Evolutionary conservation across 2,888 invertebrate species (phyloP), one percentile per base, ranked within the genome.

Genomic region (Leptopilina syphax): DNA sequence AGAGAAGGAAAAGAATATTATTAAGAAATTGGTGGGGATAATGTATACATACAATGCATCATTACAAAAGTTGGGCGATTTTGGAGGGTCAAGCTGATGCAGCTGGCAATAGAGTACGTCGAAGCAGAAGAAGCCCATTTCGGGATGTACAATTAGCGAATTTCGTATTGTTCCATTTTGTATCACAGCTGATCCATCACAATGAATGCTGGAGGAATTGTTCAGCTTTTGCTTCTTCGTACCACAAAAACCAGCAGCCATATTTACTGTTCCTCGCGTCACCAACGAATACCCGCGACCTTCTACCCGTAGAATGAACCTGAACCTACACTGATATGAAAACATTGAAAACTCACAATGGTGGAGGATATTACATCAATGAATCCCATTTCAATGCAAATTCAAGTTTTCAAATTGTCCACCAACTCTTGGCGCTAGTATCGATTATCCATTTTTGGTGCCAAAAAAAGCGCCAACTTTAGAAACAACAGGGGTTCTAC

Each of bases 101-200:
- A 99, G 94, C 93, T 98, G 97, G 93, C 96, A 96, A 93, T 98
- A 97, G 86, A 99, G 95, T 88, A 99, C 98, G 94, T 99, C 99
- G 94, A 99, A 99, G 95, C 99, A 99, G 94, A 97, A 99, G 94
- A 97, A 97, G 92, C 98, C 98, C 99, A 99, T 99, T 92, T 99
- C 98, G 84, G 96, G 96, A 92, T 96, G 95, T 87, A 97, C 97
- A 86, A 98, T 96, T 91, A 93, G 92, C 79, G 93, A 93, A 88
- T 94, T 94, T 83, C 91, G 91, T 84, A 92, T 90, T 68, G 81
- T 85, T 78, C 92, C 92, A 88, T 93, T 93, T 80, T 88, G 89
- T 88, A 93, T 92, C 90, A 93, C 93, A 87, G 93, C 89, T 88
- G 93, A 93, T 92, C 95, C 94, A 87, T 95, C 94, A 90, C 94